Evolutionary conservation across 2,888 invertebrate species (phyloP).

Genomic region (Melolontha melolontha): DNA sequence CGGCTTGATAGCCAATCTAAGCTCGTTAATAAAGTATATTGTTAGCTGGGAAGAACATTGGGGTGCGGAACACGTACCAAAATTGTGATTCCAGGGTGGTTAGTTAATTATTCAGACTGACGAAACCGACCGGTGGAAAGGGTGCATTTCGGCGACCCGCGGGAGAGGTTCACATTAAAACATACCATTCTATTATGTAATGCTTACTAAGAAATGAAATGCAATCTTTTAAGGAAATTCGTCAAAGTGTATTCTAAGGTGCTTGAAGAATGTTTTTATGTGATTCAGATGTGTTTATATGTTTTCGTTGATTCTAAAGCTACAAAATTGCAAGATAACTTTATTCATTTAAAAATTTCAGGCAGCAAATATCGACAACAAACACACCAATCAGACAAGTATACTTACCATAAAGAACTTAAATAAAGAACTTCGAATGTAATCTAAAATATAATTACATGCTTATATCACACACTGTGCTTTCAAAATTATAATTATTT

Average conservation of each 20-base stretch:
- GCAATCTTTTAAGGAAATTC: conserved; percentile 31
- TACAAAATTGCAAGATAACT: too few species aligned
- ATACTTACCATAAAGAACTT: too few species aligned
- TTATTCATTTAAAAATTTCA: too few species aligned
- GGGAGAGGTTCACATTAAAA: conserved; percentile 12
- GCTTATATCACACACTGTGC: too few species aligned
- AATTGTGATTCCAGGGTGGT: conserved; percentile 66
- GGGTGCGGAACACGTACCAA: conserved; percentile 63
- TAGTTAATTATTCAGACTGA: conserved; percentile 64
- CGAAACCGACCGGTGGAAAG: conserved; percentile 48
- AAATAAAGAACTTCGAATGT: too few species aligned
- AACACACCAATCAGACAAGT: too few species aligned
- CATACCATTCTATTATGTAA: conserved; percentile 3
- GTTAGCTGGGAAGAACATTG: conserved; percentile 55
- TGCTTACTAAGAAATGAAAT: conserved; percentile 21
- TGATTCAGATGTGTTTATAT: too few species aligned
- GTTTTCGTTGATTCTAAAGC: too few species aligned
- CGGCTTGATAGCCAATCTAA: conserved; percentile 57
- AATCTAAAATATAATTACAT: too few species aligned
- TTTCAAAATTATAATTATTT: too few species aligned
- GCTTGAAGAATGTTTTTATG: too few species aligned
- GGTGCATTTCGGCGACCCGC: conserved; percentile 4
- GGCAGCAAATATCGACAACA: too few species aligned
- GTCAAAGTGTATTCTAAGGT: not conserved
- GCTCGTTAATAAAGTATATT: conserved; percentile 58